Percentiles rank a stretch among this genome's conserved stretches.
These are phyloP conservation scores for Falcaria lacertinaria DNA, from an alignment of 2,888 invertebrate species.

Conservation along the genomic window DNA sequence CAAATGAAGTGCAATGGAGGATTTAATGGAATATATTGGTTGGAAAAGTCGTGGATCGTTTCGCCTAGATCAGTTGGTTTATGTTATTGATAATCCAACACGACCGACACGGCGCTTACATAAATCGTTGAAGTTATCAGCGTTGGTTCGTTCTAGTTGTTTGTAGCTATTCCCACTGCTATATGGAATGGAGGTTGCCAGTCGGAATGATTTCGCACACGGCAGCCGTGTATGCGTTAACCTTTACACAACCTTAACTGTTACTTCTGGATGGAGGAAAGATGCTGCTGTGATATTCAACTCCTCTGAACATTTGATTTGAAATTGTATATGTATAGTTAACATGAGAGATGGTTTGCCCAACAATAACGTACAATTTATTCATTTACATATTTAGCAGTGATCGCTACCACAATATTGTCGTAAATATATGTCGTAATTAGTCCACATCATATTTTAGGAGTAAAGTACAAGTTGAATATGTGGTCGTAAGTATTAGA, in stretches of 20 bases:
- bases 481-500: too few species aligned
- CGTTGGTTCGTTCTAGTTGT: conserved; percentile 33
- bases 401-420: too few species aligned
- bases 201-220: conserved; percentile 52
- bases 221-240: conserved; percentile 46
- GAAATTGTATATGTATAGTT: too few species aligned
- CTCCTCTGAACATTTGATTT: conserved; percentile 8
- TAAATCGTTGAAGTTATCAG: conserved; percentile 41
- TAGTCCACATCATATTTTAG: too few species aligned
- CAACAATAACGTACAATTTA: too few species aligned
- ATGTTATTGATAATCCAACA: conserved; percentile 44
- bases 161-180: conserved; percentile 14
- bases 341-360: too few species aligned
- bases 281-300: conserved; percentile 26
- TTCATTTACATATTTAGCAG: too few species aligned
- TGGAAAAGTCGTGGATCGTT: conserved; percentile 5
- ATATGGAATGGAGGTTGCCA: conserved; percentile 28
- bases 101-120: conserved; percentile 30
- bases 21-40: not conserved
- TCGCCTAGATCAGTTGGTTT: conserved; percentile 30
- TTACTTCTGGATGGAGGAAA: conserved; percentile 30
- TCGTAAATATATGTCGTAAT: too few species aligned
- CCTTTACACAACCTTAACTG: conserved; percentile 50
- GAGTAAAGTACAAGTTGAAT: too few species aligned
- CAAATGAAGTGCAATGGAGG: not conserved